Percentiles rank a stretch among this genome's conserved stretches.
phyloP scores from a whole-genome alignment of 1,140 invertebrate genomes.

The Melanaphis sacchari region DNA sequence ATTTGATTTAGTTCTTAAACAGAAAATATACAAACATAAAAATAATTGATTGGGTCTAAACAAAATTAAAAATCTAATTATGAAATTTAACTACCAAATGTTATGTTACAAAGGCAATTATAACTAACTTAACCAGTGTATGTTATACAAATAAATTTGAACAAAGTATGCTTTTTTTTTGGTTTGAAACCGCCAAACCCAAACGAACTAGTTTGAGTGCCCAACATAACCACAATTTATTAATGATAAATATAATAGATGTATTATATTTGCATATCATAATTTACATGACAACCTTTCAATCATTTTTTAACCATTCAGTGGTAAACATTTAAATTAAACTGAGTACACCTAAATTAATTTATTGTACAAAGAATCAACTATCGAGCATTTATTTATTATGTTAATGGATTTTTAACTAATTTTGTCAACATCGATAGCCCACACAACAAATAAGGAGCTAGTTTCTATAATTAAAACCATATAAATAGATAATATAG shows the following conservation, averaged over 20 bases:
- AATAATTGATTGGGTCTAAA: background rate
- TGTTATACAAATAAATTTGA: background rate
- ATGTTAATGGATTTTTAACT: background rate
- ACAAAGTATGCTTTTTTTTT: background rate
- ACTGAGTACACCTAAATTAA: background rate
- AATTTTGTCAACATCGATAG: background rate
- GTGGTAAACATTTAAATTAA: background rate
- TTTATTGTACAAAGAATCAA: background rate
- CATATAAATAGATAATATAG: background rate
- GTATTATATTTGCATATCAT: background rate
- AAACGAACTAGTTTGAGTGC: background rate
- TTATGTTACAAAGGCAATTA: too few relatives aligned
- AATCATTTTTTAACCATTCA: background rate
- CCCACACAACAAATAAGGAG: background rate
- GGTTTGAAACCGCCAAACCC: background rate
- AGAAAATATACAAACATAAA: background rate
- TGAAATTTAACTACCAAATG: background rate
- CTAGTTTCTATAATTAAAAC: background rate
- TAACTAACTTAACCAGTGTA: background rate
- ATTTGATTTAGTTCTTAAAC: background rate
- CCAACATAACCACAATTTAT: background rate
- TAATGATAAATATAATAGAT: background rate
- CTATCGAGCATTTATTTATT: background rate
- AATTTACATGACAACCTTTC: background rate
- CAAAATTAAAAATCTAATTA: background rate